Evolutionary conservation across 2,888 invertebrate genomes (phyloP).

Genomic region (Pyrgus malvae): DNA sequence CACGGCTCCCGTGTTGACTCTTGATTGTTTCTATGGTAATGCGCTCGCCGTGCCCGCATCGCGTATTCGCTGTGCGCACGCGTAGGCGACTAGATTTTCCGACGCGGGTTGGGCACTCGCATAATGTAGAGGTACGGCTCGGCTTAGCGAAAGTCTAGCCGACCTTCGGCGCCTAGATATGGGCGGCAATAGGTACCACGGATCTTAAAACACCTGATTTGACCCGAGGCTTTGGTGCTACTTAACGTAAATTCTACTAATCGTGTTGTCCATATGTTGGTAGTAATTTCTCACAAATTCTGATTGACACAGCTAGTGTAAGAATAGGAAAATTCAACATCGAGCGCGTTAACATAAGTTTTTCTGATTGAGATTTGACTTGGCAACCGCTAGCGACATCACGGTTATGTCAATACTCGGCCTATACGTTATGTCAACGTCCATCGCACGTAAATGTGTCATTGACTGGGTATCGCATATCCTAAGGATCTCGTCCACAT

Average conservation of each 20-base stretch:
- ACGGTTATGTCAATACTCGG: constrained; percentile 29
- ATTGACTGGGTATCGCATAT: constrained; percentile 33
- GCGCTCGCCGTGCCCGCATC: constrained; percentile 46
- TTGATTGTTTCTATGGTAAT: constrained; percentile 65
- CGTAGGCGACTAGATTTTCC: constrained; percentile 76
- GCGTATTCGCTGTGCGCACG: constrained; percentile 52
- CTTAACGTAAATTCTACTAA: too few species aligned
- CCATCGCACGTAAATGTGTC: constrained; percentile 38
- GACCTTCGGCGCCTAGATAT: constrained; percentile 77
- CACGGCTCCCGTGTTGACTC: constrained; percentile 52
- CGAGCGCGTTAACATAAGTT: too few species aligned
- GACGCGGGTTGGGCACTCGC: constrained; percentile 61
- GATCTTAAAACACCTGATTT: constrained; percentile 58
- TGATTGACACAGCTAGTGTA: too few species aligned
- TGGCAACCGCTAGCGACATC: constrained; percentile 37
- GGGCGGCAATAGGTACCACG: constrained; percentile 63
- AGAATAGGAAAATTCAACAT: too few species aligned
- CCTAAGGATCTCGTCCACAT: constrained; percentile 34
- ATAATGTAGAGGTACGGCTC: constrained; percentile 52
- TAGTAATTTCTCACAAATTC: too few species aligned
- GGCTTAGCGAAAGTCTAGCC: constrained; percentile 74
- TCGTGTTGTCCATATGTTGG: too few species aligned
- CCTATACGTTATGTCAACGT: constrained; percentile 30
- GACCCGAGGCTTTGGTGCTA: too few species aligned
- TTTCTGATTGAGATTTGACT: constrained; percentile 60